A percentile compares a stretch with the other conserved stretches of the same genome.
phyloP scores from a whole-genome alignment of 2,113 vertebrate genomes.

The Redunca redunca region DNA sequence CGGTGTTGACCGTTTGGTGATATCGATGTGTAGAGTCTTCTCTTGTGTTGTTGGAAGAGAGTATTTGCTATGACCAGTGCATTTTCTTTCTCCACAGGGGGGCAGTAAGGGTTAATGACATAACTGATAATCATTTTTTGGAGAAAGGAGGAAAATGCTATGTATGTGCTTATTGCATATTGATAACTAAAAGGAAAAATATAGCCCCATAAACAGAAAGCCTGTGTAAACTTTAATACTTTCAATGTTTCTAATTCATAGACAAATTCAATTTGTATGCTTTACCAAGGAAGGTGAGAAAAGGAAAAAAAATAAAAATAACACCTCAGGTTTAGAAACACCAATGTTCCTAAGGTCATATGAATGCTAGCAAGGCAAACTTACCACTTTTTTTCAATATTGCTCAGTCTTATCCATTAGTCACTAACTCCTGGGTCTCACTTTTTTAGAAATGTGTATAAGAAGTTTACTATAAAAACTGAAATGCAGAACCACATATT shows the following conservation, averaged over 20 bases:
- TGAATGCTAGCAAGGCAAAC: background rate
- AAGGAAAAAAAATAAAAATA: background rate
- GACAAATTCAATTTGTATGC: background rate
- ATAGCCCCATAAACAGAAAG: background rate
- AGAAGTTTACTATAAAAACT: background rate
- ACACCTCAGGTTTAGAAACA: background rate
- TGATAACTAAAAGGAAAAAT: background rate
- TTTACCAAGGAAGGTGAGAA: background rate
- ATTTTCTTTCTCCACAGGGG: background rate
- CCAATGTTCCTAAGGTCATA: background rate
- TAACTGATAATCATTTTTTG: background rate
- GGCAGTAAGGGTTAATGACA: slow-evolving; percentile 16
- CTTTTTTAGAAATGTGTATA: background rate
- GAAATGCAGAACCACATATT: background rate
- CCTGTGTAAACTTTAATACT: background rate
- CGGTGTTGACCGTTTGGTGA: no score
- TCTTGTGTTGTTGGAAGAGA: no score
- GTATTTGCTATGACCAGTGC: no score
- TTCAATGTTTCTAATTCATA: background rate
- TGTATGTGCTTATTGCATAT: background rate
- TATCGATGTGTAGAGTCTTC: no score
- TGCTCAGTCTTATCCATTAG: background rate
- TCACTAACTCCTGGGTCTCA: background rate
- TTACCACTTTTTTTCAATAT: background rate
- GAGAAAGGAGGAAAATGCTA: background rate